These are phyloP conservation scores for Gambusia affinis DNA, from an alignment of 2,113 vertebrate genomes.

Conservation along the genomic window DNA sequence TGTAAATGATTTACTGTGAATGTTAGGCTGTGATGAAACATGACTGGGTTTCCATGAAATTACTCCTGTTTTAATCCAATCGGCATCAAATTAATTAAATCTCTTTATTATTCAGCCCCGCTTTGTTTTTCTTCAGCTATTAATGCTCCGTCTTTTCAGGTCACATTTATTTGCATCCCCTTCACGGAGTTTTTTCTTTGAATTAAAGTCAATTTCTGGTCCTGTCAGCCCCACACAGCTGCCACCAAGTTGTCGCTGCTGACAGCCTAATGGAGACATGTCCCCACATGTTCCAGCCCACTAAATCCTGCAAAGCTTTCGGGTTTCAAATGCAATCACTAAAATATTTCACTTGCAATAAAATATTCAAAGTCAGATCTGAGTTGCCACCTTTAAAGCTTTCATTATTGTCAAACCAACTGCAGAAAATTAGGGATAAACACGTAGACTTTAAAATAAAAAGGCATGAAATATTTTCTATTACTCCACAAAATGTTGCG, in stretches of 20 bases:
- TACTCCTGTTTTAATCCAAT: neutral
- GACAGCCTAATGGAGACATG: neutral
- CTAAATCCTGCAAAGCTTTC: neutral
- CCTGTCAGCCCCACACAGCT: neutral
- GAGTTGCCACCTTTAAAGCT: neutral
- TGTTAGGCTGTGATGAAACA: neutral
- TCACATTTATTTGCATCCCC: neutral
- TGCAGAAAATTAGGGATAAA: neutral
- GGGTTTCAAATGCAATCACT: neutral
- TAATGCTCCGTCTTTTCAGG: neutral
- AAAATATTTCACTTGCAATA: neutral
- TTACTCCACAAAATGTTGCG: neutral
- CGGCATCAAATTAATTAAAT: constrained; percentile 3
- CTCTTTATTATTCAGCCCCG: neutral
- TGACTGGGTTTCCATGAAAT: neutral
- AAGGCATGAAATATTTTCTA: neutral
- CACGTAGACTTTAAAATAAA: neutral
- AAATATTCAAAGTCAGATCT: neutral
- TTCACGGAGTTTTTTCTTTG: neutral
- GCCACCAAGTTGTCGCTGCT: neutral
- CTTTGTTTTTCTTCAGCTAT: neutral
- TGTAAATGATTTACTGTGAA: neutral
- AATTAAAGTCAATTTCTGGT: neutral
- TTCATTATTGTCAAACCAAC: neutral
- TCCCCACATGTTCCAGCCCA: neutral